Evolutionary conservation across 2,797 vertebrate genomes (phyloP).

Genomic region (Strix occidentalis): DNA sequence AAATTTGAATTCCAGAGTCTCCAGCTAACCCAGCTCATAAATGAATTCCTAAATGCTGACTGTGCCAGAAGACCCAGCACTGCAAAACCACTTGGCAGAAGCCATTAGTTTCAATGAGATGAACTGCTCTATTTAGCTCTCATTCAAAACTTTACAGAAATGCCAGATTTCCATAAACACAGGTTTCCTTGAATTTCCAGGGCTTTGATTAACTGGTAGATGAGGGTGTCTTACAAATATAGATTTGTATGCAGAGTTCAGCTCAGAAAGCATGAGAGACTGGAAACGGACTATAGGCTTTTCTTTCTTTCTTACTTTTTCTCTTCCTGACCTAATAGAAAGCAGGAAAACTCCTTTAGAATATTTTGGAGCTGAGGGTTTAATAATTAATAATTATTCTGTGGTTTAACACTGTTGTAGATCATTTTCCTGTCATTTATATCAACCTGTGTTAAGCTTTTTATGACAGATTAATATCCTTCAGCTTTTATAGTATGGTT

Average conservation of each 20-base stretch:
- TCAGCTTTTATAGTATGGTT: conserved; percentile 56
- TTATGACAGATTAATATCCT: conserved; percentile 68
- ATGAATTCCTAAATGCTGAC: conserved; percentile 92
- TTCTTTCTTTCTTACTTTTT: conserved; percentile 54
- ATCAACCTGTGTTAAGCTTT: conserved; percentile 59
- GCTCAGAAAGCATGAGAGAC: conserved; percentile 48
- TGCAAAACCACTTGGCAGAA: conserved; percentile 90
- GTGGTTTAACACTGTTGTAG: conserved; percentile 57
- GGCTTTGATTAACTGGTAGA: conserved; percentile 81
- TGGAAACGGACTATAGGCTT: conserved; percentile 48
- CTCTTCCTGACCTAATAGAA: conserved; percentile 59
- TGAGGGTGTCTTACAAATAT: conserved; percentile 75
- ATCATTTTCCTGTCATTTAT: conserved; percentile 63
- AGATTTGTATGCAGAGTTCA: conserved; percentile 75
- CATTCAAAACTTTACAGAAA: conserved; percentile 82
- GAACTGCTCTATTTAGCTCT: conserved; percentile 83
- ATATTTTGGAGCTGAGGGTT: conserved; percentile 30
- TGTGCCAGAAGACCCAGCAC: conserved; percentile 86
- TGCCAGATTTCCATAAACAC: conserved; percentile 83
- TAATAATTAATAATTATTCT: conserved; percentile 70
- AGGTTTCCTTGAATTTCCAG: conserved; percentile 82
- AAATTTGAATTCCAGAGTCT: conserved; percentile 87
- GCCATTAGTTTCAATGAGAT: conserved; percentile 85
- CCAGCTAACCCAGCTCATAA: conserved; percentile 87
- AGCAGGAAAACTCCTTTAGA: conserved; percentile 43